Base-by-base conservation (phyloP, 35 echinoderm and acorn worm genomes). In the Ptychodera flava region DNA sequence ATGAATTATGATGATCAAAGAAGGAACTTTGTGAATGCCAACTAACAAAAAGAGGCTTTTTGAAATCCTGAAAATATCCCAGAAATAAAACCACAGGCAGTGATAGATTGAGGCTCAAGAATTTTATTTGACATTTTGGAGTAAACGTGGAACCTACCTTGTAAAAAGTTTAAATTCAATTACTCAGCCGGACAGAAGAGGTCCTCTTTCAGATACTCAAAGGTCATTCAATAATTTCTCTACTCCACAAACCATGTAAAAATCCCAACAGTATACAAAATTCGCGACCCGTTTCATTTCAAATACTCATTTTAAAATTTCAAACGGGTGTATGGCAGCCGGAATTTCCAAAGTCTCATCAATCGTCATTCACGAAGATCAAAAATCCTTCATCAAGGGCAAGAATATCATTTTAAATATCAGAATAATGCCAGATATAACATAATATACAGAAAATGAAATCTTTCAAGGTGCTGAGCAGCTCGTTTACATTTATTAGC, bases 281-380 rank as follows among this genome's bases (percentile, higher is more conserved):
- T 14, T 88, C 35, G 80, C 12, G 79, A 10, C 87, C n/a, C 31
- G 81, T 88, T 10, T 78, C 87, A 28, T 27, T 88, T 33, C 81
- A 81, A 88, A 82, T 32, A 38, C 78, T 38, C 78, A 88, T 82
- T 88, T 81, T 34, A 88, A n/a, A 88, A 37, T n/a, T n/a, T n/a
- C n/a, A n/a, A n/a, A n/a, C n/a, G n/a, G n/a, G n/a, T n/a, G n/a
- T n/a, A n/a, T 82, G 12, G 87, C 87, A n/a, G 15, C 28, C 36
- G 35, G 87, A 16, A 81, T 88, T 1, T 81, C 79, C 33, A 33
- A 82, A 1, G 87, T 88, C 35, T 52, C 45, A 10, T 31, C 28
- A 32, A 1, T 36, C 14, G 1, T 88, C 29, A 37, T 88, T 29
- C 79, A 79, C 31, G 16, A 81, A 0, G 87, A 81, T 64, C 87